A percentile compares a stretch with the other conserved stretches of the same genome.
phyloP scores from a whole-genome alignment of 2,888 invertebrate genomes.

The Drosophila aldrichi region DNA sequence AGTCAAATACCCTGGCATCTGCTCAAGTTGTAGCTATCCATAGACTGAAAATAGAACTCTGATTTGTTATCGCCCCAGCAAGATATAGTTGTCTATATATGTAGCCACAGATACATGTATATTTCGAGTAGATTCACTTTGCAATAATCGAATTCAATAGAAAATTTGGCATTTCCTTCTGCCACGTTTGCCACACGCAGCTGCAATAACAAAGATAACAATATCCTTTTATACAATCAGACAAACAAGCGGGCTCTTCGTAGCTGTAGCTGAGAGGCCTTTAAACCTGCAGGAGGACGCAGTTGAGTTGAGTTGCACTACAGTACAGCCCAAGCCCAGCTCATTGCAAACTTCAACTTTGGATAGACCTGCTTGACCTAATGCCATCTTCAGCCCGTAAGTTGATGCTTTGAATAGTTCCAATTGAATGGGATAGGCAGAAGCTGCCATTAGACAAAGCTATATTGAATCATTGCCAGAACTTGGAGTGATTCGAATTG shows the following conservation, averaged over 20 bases:
- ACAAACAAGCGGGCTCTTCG: not conserved
- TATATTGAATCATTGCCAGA: too few relatives aligned
- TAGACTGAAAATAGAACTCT: not conserved
- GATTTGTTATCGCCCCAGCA: not conserved
- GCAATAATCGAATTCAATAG: not conserved
- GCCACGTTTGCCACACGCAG: not conserved
- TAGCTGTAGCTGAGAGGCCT: not conserved
- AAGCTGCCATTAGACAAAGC: too few relatives aligned
- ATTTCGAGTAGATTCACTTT: not conserved
- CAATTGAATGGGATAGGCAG: not conserved
- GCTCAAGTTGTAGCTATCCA: too few relatives aligned
- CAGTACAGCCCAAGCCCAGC: not conserved
- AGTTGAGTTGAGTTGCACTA: not conserved
- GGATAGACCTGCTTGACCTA: not conserved
- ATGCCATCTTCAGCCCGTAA: not conserved
- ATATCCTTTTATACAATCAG: not conserved
- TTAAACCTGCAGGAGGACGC: not conserved
- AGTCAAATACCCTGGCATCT: not conserved
- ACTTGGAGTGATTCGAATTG: too few relatives aligned
- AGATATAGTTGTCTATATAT: not conserved
- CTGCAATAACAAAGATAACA: constrained; percentile 2
- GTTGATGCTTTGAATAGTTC: not conserved
- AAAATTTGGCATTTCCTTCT: not conserved
- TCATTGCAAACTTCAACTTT: not conserved
- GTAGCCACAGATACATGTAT: not conserved